Evolutionary conservation across 2,888 invertebrate species (phyloP).

Genomic region (Orthosia incerta): DNA sequence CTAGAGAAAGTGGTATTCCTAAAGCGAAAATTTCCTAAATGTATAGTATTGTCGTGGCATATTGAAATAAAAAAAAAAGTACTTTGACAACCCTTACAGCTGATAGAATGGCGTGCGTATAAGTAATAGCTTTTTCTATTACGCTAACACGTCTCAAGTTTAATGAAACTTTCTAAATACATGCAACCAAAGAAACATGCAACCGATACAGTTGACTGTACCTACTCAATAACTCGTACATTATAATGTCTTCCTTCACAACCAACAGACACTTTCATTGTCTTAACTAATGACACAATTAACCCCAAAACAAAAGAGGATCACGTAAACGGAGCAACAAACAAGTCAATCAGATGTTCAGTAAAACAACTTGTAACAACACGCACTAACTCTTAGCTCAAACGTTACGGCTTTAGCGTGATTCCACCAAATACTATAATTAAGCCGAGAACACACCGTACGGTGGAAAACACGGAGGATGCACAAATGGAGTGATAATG

Average conservation of each 20-base stretch:
- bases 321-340: conserved; percentile 33
- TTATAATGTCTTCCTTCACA: background rate
- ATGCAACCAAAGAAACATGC: background rate
- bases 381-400: conserved; percentile 38
- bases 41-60: too few relatives aligned
- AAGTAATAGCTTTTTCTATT: background rate
- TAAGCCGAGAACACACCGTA: conserved; percentile 39
- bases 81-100: too few relatives aligned
- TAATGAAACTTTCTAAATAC: background rate
- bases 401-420: conserved; percentile 32
- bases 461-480: conserved; percentile 10
- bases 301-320: conserved; percentile 17
- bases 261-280: background rate
- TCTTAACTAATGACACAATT: conserved; percentile 10
- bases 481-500: conserved; percentile 30
- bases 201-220: background rate
- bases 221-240: background rate
- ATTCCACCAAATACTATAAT: conserved; percentile 47
- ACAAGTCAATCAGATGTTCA: conserved; percentile 32
- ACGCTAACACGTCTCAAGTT: background rate
- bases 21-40: too few relatives aligned
- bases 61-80: too few relatives aligned
- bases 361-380: conserved; percentile 45
- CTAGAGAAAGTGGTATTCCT: background rate
- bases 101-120: too few relatives aligned